Base-by-base conservation (phyloP, 2,797 vertebrate genomes). In the Alca torda region DNA sequence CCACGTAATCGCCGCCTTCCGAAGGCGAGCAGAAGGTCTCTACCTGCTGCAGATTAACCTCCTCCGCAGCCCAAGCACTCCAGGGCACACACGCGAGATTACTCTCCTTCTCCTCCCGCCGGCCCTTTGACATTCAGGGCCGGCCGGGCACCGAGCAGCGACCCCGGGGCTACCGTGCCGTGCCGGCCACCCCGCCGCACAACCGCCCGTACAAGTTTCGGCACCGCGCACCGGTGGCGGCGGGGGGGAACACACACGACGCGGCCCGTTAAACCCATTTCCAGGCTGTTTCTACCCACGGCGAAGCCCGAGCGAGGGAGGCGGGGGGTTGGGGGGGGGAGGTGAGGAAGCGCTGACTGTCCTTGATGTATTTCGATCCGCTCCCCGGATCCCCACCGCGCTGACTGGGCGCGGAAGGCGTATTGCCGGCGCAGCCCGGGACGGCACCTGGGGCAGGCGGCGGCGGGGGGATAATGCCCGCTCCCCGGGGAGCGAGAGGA, bases 21-120 rank as follows among this genome's bases (percentile, higher is more conserved):
- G 74, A 89, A 93, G 41, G 50, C 10, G 76, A 86, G 73, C 46
- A 84, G 59, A 35, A 95, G 73, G 87, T 75, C 50, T 51, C 65
- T 73, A 74, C 96, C 95, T 93, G 79, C 91, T 10, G 61, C 87
- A 94, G 96, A 93, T 93, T 95, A 95, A 81, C 94, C 96, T 93
- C 94, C 96, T 54, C 95, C 96, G 69, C 94, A 90, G 53, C 65
- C 83, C 76, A 0, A 26, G 76, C 1, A 16, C 82, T 6, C 43
- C 30, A 37, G 78, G 50, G 69, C 59, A 51, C 79, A 87, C 89
- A 35, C 46, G 30, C 46, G 33, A 37, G 92, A 83, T 84, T 61
- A 85, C 46, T 6, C 46, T 6, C 54, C 37, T 18, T 33, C 88
- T 59, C n/a, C 69, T 48, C 24, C 69, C 59, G 61, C 69, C 63